phyloP scores from a whole-genome alignment of 2,113 vertebrate genomes.

The Engystomops pustulosus region DNA sequence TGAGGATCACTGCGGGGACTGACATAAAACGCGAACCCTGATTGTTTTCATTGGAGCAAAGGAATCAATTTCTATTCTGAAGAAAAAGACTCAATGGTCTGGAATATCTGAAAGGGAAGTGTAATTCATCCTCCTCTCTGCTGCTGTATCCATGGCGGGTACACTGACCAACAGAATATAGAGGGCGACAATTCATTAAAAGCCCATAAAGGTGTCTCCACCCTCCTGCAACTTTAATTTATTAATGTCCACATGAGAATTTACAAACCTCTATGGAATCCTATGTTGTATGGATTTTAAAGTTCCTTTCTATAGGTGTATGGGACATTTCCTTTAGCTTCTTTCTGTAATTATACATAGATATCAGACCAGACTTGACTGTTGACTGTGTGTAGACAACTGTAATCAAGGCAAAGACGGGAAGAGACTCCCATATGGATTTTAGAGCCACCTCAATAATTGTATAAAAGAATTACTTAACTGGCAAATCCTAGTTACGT shows the following conservation, averaged over 20 bases:
- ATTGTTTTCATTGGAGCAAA: conserved; percentile 5
- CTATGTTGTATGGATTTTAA: no score
- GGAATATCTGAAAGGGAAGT: conserved; percentile 7
- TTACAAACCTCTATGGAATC: not conserved
- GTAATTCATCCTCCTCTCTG: conserved; percentile 17
- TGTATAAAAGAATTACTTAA: no score
- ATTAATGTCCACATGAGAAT: not conserved
- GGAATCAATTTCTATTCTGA: conserved; percentile 16
- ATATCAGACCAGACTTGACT: no score
- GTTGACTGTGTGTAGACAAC: no score
- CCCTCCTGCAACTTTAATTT: not conserved
- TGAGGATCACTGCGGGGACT: not conserved
- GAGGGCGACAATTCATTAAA: not conserved
- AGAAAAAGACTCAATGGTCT: conserved; percentile 8
- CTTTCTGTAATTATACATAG: no score
- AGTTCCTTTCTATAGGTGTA: no score
- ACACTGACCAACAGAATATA: not conserved
- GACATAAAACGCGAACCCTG: not conserved
- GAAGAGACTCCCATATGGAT: no score
- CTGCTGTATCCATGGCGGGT: not conserved
- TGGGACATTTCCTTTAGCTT: no score
- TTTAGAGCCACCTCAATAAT: no score
- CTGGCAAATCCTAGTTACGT: no score
- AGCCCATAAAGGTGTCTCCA: not conserved
- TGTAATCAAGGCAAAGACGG: no score